Base-by-base conservation (phyloP, 64 coral and sea anemone genomes). In the Acropora tenuis region DNA sequence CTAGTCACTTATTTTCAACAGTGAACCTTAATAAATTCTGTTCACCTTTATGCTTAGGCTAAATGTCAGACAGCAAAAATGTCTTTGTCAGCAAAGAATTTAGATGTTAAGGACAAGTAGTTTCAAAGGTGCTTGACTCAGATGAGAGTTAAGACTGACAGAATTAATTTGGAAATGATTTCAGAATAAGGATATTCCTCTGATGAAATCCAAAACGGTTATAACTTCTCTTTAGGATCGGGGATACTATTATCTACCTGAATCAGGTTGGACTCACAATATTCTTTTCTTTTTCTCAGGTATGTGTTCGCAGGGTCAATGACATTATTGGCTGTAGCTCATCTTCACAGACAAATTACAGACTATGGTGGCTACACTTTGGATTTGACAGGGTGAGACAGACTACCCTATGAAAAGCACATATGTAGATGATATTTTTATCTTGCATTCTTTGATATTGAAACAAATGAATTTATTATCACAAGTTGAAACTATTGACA, bases 291-390 rank as follows among this genome's bases (percentile, higher is more conserved):
- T 53, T 48, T 11, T 8, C 15, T 75, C 48, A 97, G 95, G 84
- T 93, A 73, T 78, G 58, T 97, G 16, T 83, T 94, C 30, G 15
- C 50, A 13, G 69, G 88, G 17, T 90, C 95, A 1, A 86, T 97
- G 83, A 41, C 43, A 4, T 15, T 84, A 12, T n/a, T 97, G 13
- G 83, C 88, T 1, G n/a, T 73, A 2, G 76, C 88, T 53, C 95
- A 97, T 61, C 82, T 97, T 5, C 18, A 91, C 66, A 78, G 95
- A 18, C 95, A 97, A 80, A 83, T 94, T 8, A 91, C 92, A 41
- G 95, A 93, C 74, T 97, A 94, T 89, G 95, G 95, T 20, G 87
- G 88, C 7, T 94, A 97, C n/a, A 91, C 75, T 61, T 57, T 97
- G 2, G 95, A 97, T 91, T 97, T 72, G 53, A 94, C 95, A 44